A percentile compares a stretch with the other conserved stretches of the same genome.
Evolutionary conservation across 2,888 invertebrate species (phyloP).

Genomic region (Macroteleia sp.): DNA sequence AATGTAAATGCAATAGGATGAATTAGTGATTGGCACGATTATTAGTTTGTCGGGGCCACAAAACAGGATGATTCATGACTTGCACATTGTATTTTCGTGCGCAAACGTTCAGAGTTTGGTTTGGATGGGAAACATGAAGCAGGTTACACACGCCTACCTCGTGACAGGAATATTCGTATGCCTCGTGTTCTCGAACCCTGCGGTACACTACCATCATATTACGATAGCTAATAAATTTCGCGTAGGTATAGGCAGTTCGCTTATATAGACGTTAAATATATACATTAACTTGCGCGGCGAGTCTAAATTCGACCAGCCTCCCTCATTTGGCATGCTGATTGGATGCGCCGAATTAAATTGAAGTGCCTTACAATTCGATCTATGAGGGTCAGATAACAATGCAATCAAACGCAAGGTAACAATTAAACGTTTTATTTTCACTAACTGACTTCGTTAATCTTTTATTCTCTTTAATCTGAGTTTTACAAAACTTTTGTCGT

Average conservation of each 20-base stretch:
- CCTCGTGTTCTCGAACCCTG: slow-evolving; percentile 73
- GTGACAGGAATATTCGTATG: slow-evolving; percentile 82
- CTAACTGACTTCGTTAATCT: background rate
- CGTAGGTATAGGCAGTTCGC: slow-evolving; percentile 36
- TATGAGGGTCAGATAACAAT: slow-evolving; percentile 20
- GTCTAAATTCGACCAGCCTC: slow-evolving; percentile 10
- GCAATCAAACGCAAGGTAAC: slow-evolving; percentile 29
- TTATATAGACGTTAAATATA: slow-evolving; percentile 47
- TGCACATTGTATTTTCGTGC: slow-evolving; percentile 79
- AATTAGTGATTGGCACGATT: slow-evolving; percentile 79
- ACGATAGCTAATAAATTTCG: slow-evolving; percentile 77
- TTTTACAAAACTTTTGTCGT: slow-evolving; percentile 20
- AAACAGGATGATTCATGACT: slow-evolving; percentile 79
- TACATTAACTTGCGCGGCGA: slow-evolving; percentile 24
- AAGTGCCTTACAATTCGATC: slow-evolving; percentile 19
- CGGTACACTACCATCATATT: slow-evolving; percentile 79
- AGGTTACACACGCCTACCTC: slow-evolving; percentile 70
- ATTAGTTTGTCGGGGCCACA: slow-evolving; percentile 72
- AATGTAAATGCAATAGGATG: slow-evolving; percentile 59
- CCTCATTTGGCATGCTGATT: slow-evolving; percentile 43
- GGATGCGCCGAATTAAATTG: slow-evolving; percentile 35
- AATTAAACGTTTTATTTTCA: slow-evolving; percentile 25
- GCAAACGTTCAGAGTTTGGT: slow-evolving; percentile 74
- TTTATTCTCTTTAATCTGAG: background rate
- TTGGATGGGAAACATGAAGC: slow-evolving; percentile 79